Evolutionary conservation across 2,113 vertebrate species (phyloP).

Genomic region (Saguinus midas): DNA sequence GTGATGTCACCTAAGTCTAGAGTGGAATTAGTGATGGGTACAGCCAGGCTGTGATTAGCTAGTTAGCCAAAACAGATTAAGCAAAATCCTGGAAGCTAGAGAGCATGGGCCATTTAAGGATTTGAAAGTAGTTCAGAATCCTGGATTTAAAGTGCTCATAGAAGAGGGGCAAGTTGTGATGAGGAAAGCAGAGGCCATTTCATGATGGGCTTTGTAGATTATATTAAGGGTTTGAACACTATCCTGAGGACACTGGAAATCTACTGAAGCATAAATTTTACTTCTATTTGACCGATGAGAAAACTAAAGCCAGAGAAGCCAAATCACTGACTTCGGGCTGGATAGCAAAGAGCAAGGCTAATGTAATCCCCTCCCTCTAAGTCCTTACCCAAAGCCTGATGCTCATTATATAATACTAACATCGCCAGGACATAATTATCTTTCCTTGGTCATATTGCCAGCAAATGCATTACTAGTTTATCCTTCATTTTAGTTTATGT

Average conservation of each 20-base stretch:
- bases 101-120: not conserved
- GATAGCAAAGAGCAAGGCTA: not conserved
- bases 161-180: not conserved
- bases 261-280: not conserved
- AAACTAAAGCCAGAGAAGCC: not conserved
- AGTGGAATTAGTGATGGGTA: not conserved
- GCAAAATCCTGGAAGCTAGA: not conserved
- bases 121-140: not conserved
- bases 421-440: not conserved
- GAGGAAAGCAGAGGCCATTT: not conserved
- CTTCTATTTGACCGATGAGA: conserved; percentile 16
- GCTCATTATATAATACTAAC: not conserved
- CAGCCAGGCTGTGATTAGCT: not conserved
- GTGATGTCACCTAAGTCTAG: not conserved
- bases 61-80: not conserved
- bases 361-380: not conserved
- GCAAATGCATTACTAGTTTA: not conserved
- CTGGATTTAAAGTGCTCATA: not conserved
- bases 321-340: not conserved
- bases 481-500: not conserved
- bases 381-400: not conserved
- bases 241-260: not conserved
- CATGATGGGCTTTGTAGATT: not conserved
- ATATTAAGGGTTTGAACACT: not conserved
- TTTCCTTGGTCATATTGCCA: not conserved